Conservation (phyloP, 2,113 vertebrate genomes). For the Strix uralensis region DNA sequence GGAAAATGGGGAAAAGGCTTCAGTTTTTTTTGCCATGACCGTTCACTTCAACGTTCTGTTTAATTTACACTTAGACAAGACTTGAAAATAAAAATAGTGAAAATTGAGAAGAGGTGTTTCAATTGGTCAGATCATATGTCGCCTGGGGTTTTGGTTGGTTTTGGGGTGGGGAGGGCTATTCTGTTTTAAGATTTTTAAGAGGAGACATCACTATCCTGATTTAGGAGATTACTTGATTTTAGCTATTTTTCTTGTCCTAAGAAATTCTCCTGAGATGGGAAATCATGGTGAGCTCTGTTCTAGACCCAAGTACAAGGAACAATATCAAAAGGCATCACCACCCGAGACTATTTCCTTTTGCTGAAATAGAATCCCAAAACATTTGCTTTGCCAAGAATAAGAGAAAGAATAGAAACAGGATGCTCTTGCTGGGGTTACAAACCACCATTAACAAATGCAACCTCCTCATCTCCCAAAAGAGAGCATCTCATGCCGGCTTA, state of each 20-base stretch:
- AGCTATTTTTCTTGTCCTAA: background rate
- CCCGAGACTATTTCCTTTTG: background rate
- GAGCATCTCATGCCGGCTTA: background rate
- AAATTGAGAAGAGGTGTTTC: background rate
- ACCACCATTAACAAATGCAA: background rate
- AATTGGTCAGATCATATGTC: background rate
- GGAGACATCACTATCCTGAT: background rate
- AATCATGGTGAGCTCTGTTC: background rate
- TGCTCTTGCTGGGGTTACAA: background rate
- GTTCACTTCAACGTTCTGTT: background rate
- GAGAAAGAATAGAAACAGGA: conserved; percentile 37
- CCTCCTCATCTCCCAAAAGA: background rate
- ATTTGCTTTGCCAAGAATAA: conserved; percentile 42
- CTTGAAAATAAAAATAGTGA: background rate
- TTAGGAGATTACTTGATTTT: background rate
- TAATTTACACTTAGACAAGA: background rate
- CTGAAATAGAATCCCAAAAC: conserved; percentile 41
- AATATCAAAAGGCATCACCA: conserved; percentile 23
- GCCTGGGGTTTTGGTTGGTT: background rate
- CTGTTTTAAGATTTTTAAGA: background rate
- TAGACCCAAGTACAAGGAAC: background rate
- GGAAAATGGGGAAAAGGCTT: background rate
- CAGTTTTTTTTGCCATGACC: background rate
- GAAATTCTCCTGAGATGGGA: background rate
- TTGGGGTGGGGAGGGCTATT: background rate